A percentile compares a stretch with the other conserved stretches of the same genome.
Evolutionary conservation across 2,888 invertebrate genomes (phyloP).

Genomic region (Strigamia transsilvanica): DNA sequence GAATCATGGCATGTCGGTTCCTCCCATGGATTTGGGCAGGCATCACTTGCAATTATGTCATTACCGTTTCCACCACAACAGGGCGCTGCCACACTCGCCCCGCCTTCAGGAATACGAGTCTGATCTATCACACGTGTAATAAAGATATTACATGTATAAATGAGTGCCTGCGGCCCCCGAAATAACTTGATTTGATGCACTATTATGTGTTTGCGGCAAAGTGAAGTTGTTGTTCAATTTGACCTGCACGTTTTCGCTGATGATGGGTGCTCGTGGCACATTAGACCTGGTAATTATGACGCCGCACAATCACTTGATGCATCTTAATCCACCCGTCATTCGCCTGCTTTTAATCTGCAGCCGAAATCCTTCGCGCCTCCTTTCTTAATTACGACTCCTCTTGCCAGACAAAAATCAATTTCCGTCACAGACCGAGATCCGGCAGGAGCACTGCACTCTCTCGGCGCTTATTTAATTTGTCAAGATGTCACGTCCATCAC

Average conservation of each 20-base stretch:
- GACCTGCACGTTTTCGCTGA: constrained; percentile 37
- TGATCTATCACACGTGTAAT: constrained; percentile 44
- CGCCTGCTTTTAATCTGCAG: constrained; percentile 24
- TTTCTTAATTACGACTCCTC: constrained; percentile 45
- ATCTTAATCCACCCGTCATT: constrained; percentile 45
- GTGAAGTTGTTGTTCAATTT: constrained; percentile 5
- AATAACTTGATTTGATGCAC: not conserved
- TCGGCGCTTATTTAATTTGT: constrained; percentile 49
- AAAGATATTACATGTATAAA: constrained; percentile 47
- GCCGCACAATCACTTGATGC: constrained; percentile 43
- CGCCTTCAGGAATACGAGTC: constrained; percentile 46
- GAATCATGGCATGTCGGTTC: constrained; percentile 29
- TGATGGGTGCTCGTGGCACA: constrained; percentile 35
- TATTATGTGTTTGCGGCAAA: not conserved
- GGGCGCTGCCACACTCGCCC: constrained; percentile 40
- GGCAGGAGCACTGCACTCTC: constrained; percentile 45
- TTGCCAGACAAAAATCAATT: constrained; percentile 48
- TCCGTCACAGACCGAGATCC: constrained; percentile 48
- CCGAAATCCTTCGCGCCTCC: constrained; percentile 21
- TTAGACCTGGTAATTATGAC: constrained; percentile 40
- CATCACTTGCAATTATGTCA: constrained; percentile 26
- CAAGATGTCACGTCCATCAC: constrained; percentile 46
- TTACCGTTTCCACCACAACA: constrained; percentile 47
- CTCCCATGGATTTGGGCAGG: constrained; percentile 34
- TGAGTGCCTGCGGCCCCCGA: constrained; percentile 14